These are phyloP conservation scores for Erythrolamprus reginae DNA, from an alignment of 2,113 vertebrate genomes.

Conservation along the genomic window DNA sequence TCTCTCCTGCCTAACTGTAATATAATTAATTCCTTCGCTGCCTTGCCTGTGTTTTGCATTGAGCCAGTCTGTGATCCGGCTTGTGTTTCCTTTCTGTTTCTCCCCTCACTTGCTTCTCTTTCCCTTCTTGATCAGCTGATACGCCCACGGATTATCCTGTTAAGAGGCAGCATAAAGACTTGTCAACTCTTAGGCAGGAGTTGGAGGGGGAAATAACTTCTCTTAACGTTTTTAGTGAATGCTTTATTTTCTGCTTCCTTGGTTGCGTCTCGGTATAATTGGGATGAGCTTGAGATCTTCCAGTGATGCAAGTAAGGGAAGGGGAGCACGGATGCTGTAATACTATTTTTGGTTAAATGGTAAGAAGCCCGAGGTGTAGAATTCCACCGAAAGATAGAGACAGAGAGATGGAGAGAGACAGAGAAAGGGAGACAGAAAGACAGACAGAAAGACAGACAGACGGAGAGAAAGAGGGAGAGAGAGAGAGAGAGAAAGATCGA, in stretches of 20 bases:
- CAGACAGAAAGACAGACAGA: too few relatives aligned
- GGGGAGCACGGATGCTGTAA: constrained; percentile 30
- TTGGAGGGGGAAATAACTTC: constrained; percentile 57
- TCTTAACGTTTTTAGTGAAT: constrained; percentile 30
- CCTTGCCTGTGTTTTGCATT: neutral
- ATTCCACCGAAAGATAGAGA: neutral
- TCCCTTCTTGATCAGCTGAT: constrained; percentile 21
- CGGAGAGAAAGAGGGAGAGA: too few relatives aligned
- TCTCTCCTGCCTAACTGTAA: neutral
- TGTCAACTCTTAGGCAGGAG: constrained; percentile 23
- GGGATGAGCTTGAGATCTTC: constrained; percentile 50
- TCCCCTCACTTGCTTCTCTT: neutral
- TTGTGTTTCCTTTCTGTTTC: constrained; percentile 26
- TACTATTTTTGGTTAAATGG: constrained; percentile 4
- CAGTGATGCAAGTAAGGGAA: constrained; percentile 7
- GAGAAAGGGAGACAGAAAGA: neutral
- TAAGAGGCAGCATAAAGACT: constrained; percentile 54
- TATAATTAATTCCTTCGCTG: constrained; percentile 4
- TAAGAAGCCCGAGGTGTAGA: constrained; percentile 27
- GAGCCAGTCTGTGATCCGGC: constrained; percentile 18
- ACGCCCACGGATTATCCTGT: constrained; percentile 48
- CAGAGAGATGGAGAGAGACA: neutral
- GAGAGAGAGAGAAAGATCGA: neutral
- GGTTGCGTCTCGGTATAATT: constrained; percentile 49
- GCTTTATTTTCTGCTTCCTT: constrained; percentile 52